Conservation (phyloP, 2,888 invertebrate genomes). For the Phragmatobia fuliginosa region DNA sequence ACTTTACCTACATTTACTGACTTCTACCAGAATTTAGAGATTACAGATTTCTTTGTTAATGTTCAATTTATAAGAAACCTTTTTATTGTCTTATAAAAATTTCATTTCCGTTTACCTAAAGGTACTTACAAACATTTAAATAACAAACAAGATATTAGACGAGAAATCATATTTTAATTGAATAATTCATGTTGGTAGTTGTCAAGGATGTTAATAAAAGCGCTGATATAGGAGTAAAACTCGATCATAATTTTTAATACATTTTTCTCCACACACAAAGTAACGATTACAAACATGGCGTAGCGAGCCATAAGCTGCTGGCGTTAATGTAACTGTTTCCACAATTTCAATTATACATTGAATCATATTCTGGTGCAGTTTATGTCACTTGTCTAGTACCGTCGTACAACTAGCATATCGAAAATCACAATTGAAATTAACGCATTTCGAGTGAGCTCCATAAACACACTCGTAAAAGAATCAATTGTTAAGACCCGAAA, state of each 20-base stretch:
- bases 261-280: slow-evolving; percentile 58
- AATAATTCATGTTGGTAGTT: slow-evolving; percentile 44
- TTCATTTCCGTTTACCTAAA: slow-evolving; percentile 33
- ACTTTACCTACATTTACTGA: slow-evolving; percentile 12
- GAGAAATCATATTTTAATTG: slow-evolving; percentile 36
- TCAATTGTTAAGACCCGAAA: slow-evolving; percentile 82
- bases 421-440: slow-evolving; percentile 77
- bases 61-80: slow-evolving; percentile 23
- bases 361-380: slow-evolving; percentile 58
- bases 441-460: slow-evolving; percentile 80
- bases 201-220: slow-evolving; percentile 52
- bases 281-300: slow-evolving; percentile 65
- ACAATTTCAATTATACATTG: slow-evolving; percentile 73
- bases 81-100: too few species aligned
- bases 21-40: neutral
- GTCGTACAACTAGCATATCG: slow-evolving; percentile 50
- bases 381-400: slow-evolving; percentile 38
- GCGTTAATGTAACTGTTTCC: slow-evolving; percentile 74
- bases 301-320: slow-evolving; percentile 64
- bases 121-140: slow-evolving; percentile 30
- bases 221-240: slow-evolving; percentile 52
- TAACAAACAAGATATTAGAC: slow-evolving; percentile 28
- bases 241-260: slow-evolving; percentile 67
- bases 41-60: neutral
- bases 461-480: slow-evolving; percentile 86